phyloP scores from a whole-genome alignment of 2,113 vertebrate genomes.

The Perognathus longimembris region DNA sequence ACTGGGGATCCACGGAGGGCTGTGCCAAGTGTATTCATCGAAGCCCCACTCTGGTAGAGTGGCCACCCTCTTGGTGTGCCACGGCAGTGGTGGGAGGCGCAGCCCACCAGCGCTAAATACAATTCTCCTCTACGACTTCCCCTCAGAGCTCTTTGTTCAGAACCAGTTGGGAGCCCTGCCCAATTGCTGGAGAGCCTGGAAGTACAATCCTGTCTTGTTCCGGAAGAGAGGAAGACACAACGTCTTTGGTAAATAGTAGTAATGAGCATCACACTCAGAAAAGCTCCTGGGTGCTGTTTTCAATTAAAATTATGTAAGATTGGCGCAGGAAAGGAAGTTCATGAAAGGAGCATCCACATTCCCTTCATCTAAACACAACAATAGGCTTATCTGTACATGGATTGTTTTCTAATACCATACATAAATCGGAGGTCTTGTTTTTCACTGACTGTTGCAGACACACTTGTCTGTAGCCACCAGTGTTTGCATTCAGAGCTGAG shows the following conservation, averaged over 20 bases:
- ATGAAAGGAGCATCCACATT: not conserved
- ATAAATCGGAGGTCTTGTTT: not conserved
- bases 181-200: rapidly evolving
- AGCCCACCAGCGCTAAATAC: not conserved
- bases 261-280: not conserved
- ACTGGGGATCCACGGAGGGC: not conserved
- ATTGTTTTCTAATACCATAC: not conserved
- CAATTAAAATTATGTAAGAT: not conserved
- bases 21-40: not conserved
- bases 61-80: not conserved
- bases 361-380: not conserved
- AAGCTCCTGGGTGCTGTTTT: not conserved
- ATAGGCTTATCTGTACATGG: not conserved
- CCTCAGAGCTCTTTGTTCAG: not conserved
- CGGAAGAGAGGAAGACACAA: not conserved
- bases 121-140: not conserved
- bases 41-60: rapidly evolving
- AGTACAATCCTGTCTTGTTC: not conserved
- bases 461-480: not conserved
- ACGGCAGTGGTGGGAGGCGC: rapidly evolving
- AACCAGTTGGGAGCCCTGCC: not conserved
- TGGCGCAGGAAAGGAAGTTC: not conserved
- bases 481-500: not conserved
- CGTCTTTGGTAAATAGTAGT: no score
- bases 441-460: not conserved